Conservation (phyloP, 2,113 vertebrate genomes). For the Limanda limanda region DNA sequence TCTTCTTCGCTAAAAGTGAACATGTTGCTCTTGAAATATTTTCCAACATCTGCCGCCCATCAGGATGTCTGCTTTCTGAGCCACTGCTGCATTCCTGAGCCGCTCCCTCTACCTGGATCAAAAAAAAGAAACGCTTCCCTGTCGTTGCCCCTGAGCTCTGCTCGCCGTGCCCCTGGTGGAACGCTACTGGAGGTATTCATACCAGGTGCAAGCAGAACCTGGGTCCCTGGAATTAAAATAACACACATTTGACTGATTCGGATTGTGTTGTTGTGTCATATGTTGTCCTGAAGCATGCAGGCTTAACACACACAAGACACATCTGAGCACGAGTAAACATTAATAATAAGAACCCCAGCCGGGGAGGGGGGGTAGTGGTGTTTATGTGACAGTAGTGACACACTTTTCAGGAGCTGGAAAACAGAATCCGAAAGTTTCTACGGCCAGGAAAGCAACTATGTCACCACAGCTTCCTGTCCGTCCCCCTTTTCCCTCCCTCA, state of each 20-base stretch:
- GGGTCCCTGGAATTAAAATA: conserved; percentile 20
- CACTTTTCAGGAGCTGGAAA: conserved; percentile 37
- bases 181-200: conserved; percentile 48
- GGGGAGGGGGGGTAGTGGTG: neutral
- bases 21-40: conserved; percentile 78
- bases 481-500: conserved; percentile 34
- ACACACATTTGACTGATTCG: conserved; percentile 1
- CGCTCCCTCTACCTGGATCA: conserved; percentile 79
- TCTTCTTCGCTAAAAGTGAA: conserved; percentile 72
- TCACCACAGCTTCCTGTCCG: conserved; percentile 39
- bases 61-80: conserved; percentile 78
- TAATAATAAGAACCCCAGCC: conserved; percentile 5
- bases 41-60: conserved; percentile 83
- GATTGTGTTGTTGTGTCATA: conserved; percentile 13
- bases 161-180: conserved; percentile 45
- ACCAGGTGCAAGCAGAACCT: conserved; percentile 45
- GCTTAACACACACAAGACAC: neutral
- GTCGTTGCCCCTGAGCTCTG: conserved; percentile 67
- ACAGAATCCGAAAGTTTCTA: conserved; percentile 28
- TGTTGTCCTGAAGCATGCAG: conserved; percentile 12
- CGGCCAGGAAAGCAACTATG: conserved; percentile 27
- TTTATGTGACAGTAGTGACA: conserved; percentile 34
- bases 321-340: conserved; percentile 24
- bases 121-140: conserved; percentile 67
- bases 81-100: conserved; percentile 82